Evolutionary conservation across 1,140 invertebrate genomes (phyloP).

Genomic region (Riptortus pedestris): DNA sequence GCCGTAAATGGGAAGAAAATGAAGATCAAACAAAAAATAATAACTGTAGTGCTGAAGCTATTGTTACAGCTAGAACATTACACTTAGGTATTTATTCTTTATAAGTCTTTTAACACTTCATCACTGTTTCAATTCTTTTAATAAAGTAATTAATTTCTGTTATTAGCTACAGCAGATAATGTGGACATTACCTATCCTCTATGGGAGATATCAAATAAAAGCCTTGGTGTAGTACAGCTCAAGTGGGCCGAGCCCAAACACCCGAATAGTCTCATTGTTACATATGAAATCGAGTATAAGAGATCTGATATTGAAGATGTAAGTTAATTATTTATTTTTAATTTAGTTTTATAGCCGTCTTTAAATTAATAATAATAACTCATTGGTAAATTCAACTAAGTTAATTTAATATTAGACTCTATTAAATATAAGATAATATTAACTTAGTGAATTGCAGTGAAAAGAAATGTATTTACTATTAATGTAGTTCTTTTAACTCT

Average conservation of each 20-base stretch:
- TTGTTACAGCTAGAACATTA: constrained; percentile 30
- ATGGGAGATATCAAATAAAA: constrained; percentile 31
- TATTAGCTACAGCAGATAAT: constrained; percentile 32
- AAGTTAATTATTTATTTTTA: constrained; percentile 32
- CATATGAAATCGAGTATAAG: constrained; percentile 67
- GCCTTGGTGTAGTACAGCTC: constrained; percentile 32
- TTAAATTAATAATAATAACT: no score
- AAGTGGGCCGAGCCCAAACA: constrained; percentile 65
- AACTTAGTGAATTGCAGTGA: no score
- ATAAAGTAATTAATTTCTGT: not conserved
- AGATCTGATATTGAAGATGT: constrained; percentile 50
- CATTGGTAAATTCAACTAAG: no score
- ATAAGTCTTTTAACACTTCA: no score
- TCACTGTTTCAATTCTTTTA: not conserved
- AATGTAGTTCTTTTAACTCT: no score
- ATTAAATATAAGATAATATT: no score
- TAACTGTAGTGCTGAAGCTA: constrained; percentile 32
- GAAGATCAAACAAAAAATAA: constrained; percentile 31
- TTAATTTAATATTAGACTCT: no score
- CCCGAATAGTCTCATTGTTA: constrained; percentile 77
- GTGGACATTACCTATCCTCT: constrained; percentile 27
- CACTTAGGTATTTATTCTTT: constrained; percentile 14
- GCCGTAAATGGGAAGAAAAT: constrained; percentile 45
- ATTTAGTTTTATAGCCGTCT: constrained; percentile 6
- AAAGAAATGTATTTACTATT: no score